These are phyloP conservation scores for Oscheius sp. DNA, from an alignment of 1,140 invertebrate species.

Conservation along the genomic window DNA sequence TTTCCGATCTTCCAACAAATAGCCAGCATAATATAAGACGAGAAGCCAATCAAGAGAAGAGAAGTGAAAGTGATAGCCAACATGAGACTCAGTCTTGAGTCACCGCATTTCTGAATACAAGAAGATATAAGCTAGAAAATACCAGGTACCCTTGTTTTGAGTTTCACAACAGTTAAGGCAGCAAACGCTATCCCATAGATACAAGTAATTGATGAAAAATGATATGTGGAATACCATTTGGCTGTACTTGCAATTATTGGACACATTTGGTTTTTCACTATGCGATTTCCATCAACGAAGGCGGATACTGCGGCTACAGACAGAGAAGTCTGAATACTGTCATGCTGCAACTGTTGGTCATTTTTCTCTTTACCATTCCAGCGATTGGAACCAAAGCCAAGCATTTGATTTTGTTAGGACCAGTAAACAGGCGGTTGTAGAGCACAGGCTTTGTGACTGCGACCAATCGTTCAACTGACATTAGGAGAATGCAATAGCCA, in stretches of 20 bases:
- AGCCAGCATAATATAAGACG: conserved; percentile 11
- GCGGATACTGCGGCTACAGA: background rate
- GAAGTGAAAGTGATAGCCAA: conserved; percentile 19
- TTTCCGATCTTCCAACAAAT: conserved; percentile 15
- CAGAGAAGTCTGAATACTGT: background rate
- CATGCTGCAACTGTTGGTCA: too few species aligned
- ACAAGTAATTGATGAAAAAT: background rate
- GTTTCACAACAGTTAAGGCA: background rate
- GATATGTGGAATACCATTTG: conserved; percentile 2
- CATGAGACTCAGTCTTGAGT: conserved; percentile 20
- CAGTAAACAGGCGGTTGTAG: background rate
- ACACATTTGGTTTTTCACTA: conserved; percentile 4
- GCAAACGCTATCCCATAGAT: background rate
- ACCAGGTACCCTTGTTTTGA: background rate
- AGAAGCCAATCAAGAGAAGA: conserved; percentile 1
- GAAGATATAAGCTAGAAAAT: too few species aligned
- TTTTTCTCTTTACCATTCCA: conserved; percentile 2
- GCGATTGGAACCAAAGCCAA: background rate
- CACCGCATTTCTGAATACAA: background rate
- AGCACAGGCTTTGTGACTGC: background rate
- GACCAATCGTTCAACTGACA: background rate
- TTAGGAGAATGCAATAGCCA: background rate
- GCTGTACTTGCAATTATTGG: background rate
- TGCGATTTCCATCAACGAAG: background rate
- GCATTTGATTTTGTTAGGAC: background rate